These are phyloP conservation scores for Spondyliosoma cantharus DNA, from an alignment of 2,797 vertebrate genomes.

Conservation along the genomic window DNA sequence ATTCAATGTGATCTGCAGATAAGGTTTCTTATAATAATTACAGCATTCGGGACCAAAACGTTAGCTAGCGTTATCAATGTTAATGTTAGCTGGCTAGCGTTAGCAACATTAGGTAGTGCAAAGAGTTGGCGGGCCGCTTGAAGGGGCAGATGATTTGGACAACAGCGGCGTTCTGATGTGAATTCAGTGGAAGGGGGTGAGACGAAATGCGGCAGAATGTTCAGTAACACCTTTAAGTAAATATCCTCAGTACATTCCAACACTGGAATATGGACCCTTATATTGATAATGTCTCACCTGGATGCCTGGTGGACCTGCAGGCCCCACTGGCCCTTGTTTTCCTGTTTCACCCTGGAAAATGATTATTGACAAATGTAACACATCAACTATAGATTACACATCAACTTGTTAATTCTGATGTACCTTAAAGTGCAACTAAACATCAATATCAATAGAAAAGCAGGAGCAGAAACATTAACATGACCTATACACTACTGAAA, in stretches of 20 bases:
- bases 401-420: fast-evolving
- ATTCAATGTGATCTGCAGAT: too few species aligned
- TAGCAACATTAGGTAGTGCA: too few species aligned
- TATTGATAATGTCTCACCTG: slow-evolving; percentile 68
- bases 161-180: too few species aligned
- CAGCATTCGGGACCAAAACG: too few species aligned
- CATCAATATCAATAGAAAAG: neutral
- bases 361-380: neutral
- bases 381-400: neutral
- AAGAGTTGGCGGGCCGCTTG: too few species aligned
- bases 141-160: too few species aligned
- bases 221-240: too few species aligned
- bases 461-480: neutral
- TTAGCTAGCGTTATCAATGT: too few species aligned
- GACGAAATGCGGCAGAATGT: too few species aligned
- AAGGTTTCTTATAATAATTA: too few species aligned
- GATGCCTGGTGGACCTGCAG: slow-evolving; percentile 77
- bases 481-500: neutral
- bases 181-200: too few species aligned
- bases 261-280: neutral
- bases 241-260: neutral
- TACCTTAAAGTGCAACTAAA: neutral
- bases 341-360: slow-evolving; percentile 81
- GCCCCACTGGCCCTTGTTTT: slow-evolving; percentile 84
- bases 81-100: too few species aligned